A percentile compares a stretch with the other conserved stretches of the same genome.
These are phyloP conservation scores for Palythoa grandiflora DNA, from an alignment of 92 coral and sea anemone species.

Conservation along the genomic window DNA sequence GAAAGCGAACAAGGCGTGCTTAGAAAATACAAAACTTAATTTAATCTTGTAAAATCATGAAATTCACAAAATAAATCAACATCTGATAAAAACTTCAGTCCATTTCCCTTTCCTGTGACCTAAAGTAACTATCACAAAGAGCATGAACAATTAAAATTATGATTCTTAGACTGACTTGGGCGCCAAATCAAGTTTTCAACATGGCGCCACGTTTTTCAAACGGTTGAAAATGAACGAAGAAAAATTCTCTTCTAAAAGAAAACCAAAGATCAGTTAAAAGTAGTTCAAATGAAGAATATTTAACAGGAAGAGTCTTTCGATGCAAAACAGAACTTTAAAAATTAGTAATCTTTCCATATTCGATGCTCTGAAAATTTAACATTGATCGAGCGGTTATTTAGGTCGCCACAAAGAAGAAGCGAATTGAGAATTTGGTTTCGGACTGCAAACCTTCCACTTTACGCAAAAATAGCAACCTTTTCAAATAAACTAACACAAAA, in stretches of 20 bases:
- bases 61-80: background rate
- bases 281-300: background rate
- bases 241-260: background rate
- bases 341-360: slow-evolving; percentile 8
- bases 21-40: background rate
- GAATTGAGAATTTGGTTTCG: slow-evolving; percentile 33
- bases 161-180: slow-evolving; percentile 5
- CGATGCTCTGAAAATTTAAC: background rate
- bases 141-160: background rate
- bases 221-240: slow-evolving; percentile 9
- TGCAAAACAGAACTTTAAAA: background rate
- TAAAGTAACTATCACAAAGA: background rate
- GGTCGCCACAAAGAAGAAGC: slow-evolving; percentile 25
- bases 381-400: slow-evolving; percentile 29
- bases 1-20: slow-evolving; percentile 58
- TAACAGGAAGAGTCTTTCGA: background rate
- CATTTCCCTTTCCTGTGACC: background rate
- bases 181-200: slow-evolving; percentile 46
- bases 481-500: background rate
- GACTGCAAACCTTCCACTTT: background rate
- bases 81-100: background rate
- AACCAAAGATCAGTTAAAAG: background rate
- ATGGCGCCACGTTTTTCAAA: slow-evolving; percentile 43
- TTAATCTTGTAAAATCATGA: background rate
- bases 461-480: background rate